Evolutionary conservation across 2,797 vertebrate genomes (phyloP), one percentile per base, ranked within the genome.

Genomic region (Vultur gryphus): DNA sequence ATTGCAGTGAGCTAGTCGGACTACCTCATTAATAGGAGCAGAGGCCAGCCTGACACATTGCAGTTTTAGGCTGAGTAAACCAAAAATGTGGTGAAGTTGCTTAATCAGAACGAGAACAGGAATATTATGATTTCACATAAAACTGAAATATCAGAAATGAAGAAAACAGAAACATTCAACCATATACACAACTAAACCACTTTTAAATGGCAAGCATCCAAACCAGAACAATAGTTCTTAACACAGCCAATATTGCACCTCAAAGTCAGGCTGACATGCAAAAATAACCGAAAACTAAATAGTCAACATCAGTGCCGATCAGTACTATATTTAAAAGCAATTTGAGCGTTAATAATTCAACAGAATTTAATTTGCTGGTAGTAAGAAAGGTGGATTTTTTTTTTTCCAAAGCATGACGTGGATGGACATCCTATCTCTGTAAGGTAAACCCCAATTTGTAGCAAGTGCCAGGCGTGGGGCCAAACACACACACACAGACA

Each of bases 261-360:
- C 84, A 35, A 67, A 89, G 37, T 24, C 75, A 59, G 49, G 84
- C 46, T 62, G 75, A 78, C 25, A 16, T 0, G 8, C 29, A 78
- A 61, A 75, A 77, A n/a, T 12, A 67, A 77, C 35, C 1, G 2
- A 46, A 83, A 69, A 37, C 48, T 35, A 26, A 81, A 33, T 0
- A 65, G 25, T 17, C 66, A 44, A 11, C 66, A 55, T 55, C 81
- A 19, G 6, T 9, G 23, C 49, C 2, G 2, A 49, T 2, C 6
- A 0, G 37, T 23, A 16, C 31, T 20, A 43, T 2, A 14, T 55
- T 87, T 43, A 57, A 65, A 84, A 77, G 43, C 46, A 71, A 75
- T 31, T 4, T 57, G 19, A 89, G 59, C 90, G 86, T 95, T n/a
- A 97, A 81, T 89, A 95, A 96, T 94, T 81, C 58, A 95, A 69